Evolutionary conservation across 2,797 vertebrate genomes (phyloP).

Genomic region (Pipistrellus pipistrellus): DNA sequence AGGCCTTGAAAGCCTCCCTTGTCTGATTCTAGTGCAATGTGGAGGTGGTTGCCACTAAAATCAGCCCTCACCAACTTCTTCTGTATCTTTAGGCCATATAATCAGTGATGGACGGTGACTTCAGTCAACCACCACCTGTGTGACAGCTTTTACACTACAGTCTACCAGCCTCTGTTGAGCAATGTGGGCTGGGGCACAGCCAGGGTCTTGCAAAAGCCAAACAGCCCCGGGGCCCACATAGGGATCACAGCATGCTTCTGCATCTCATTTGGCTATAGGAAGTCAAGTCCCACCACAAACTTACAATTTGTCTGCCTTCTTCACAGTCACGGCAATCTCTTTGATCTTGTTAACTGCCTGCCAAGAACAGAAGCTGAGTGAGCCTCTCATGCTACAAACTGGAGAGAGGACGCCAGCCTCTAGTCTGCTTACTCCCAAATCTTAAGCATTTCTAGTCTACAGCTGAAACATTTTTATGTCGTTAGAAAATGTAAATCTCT

Average conservation of each 20-base stretch:
- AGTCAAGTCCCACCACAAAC: slow-evolving; percentile 77
- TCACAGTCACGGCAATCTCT: slow-evolving; percentile 94
- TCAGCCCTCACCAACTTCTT: not conserved
- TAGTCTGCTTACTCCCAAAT: not conserved
- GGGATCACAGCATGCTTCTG: not conserved
- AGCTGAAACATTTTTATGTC: not conserved
- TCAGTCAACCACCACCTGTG: not conserved
- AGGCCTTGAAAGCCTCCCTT: not conserved
- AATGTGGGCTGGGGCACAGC: not conserved
- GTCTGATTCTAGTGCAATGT: not conserved
- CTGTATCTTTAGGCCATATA: not conserved
- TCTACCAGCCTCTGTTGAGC: not conserved
- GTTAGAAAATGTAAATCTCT: slow-evolving; percentile 27
- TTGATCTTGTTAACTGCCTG: slow-evolving; percentile 96
- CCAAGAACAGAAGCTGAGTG: slow-evolving; percentile 77
- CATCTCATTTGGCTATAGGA: not conserved
- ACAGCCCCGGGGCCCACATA: not conserved
- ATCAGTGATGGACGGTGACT: slow-evolving; percentile 19
- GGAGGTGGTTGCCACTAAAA: not conserved
- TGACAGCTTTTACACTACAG: slow-evolving; percentile 38
- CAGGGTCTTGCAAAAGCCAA: slow-evolving; percentile 17
- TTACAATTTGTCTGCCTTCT: slow-evolving; percentile 96
- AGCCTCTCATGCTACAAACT: not conserved
- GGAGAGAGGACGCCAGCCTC: not conserved
- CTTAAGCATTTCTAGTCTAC: not conserved